Evolutionary conservation across 2,797 vertebrate species (phyloP).

Genomic region (Ctenochaetus hawaiiensis): DNA sequence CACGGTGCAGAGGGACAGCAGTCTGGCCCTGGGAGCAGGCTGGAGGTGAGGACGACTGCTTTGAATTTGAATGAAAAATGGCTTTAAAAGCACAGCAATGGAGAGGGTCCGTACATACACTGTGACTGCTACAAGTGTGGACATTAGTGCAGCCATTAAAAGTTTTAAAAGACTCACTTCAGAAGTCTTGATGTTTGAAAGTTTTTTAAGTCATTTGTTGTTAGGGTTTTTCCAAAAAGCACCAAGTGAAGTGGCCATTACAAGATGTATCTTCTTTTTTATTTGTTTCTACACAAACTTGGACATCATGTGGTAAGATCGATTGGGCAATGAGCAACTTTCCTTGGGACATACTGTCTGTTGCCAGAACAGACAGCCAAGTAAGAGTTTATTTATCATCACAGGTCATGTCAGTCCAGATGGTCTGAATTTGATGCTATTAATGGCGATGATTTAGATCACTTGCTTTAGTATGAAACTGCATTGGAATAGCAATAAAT

Average conservation of each 20-base stretch:
- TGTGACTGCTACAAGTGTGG: background rate
- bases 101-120: background rate
- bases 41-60: constrained; percentile 89
- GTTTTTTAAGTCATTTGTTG: background rate
- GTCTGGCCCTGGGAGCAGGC: constrained; percentile 94
- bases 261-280: constrained; percentile 1
- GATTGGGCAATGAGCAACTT: constrained; percentile 2
- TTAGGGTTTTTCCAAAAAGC: constrained; percentile 6
- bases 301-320: background rate
- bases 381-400: constrained; percentile 32
- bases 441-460: constrained; percentile 9
- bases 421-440: constrained; percentile 33
- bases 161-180: background rate
- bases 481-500: constrained; percentile 8
- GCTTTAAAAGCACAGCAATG: background rate
- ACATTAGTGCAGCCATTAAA: background rate
- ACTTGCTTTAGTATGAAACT: constrained; percentile 1
- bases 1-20: constrained; percentile 93
- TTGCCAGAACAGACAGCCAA: constrained; percentile 27
- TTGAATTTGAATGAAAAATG: constrained; percentile 32
- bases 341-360: background rate
- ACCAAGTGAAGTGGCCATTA: background rate
- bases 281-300: background rate
- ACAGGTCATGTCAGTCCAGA: constrained; percentile 19
- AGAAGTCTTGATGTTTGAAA: background rate